Evolutionary conservation across 2,888 invertebrate species (phyloP).

Genomic region (Patella caerulea): DNA sequence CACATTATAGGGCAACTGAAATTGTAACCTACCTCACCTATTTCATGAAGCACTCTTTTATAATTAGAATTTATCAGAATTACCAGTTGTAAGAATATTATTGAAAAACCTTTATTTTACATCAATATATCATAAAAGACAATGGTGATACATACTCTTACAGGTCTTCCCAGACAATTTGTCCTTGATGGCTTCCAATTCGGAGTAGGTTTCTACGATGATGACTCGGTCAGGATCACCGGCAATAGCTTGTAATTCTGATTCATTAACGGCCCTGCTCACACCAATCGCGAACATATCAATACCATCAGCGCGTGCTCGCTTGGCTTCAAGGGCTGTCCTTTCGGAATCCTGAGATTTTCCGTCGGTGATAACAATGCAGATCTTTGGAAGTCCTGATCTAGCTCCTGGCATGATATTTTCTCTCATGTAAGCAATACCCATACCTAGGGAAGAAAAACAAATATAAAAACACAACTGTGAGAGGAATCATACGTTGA

Average conservation of each 20-base stretch:
- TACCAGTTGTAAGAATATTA: no score
- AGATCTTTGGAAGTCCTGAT: background rate
- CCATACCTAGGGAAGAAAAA: background rate
- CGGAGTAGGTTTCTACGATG: conserved; percentile 29
- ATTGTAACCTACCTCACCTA: no score
- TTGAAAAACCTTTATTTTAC: no score
- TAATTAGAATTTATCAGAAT: no score
- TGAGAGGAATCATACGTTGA: no score
- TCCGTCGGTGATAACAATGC: background rate
- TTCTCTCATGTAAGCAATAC: conserved; percentile 1
- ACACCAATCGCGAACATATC: conserved; percentile 39
- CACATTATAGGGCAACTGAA: no score
- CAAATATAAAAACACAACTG: no score
- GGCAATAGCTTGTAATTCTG: conserved; percentile 36
- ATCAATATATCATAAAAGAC: no score
- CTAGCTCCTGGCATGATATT: background rate
- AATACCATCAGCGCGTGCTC: conserved; percentile 24
- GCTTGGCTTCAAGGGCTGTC: conserved; percentile 25
- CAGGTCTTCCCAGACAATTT: conserved; percentile 30
- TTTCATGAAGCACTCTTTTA: no score
- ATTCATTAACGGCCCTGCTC: conserved; percentile 19
- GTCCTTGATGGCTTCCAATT: conserved; percentile 32
- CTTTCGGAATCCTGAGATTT: conserved; percentile 15
- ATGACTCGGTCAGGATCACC: conserved; percentile 27
- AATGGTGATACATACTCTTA: conserved; percentile 2